These are phyloP conservation scores for Enteromius trimaculatus DNA, from an alignment of 2,797 vertebrate species.

Conservation along the genomic window DNA sequence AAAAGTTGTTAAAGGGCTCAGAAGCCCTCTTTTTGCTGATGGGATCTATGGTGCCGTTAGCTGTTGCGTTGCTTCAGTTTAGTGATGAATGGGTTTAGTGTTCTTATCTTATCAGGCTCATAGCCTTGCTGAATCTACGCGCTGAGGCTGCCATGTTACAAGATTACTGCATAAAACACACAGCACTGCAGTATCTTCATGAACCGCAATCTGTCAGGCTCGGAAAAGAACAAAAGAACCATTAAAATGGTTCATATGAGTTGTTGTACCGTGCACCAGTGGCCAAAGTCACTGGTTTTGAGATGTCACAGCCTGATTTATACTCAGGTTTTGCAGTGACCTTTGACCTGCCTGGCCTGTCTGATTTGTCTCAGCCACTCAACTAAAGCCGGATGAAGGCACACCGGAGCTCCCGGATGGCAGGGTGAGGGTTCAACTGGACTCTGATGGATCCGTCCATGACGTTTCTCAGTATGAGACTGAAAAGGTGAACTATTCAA, in stretches of 20 bases:
- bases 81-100: constrained; percentile 37
- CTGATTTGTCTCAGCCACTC: constrained; percentile 79
- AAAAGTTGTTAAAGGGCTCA: background rate
- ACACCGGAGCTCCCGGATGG: constrained; percentile 85
- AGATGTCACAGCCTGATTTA: background rate
- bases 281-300: background rate
- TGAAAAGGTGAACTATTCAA: constrained; percentile 79
- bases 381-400: constrained; percentile 92
- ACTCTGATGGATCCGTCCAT: constrained; percentile 73
- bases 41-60: background rate
- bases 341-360: background rate
- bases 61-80: background rate
- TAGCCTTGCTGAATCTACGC: background rate
- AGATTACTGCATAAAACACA: constrained; percentile 1
- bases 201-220: background rate
- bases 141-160: background rate
- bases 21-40: background rate
- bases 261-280: background rate
- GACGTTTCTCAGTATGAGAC: constrained; percentile 84
- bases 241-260: background rate
- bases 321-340: background rate
- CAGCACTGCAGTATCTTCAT: background rate
- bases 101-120: constrained; percentile 14
- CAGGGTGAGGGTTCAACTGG: constrained; percentile 81
- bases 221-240: background rate